Base-by-base conservation (phyloP, 2,888 invertebrate genomes). In the Protodeltote pygarga region DNA sequence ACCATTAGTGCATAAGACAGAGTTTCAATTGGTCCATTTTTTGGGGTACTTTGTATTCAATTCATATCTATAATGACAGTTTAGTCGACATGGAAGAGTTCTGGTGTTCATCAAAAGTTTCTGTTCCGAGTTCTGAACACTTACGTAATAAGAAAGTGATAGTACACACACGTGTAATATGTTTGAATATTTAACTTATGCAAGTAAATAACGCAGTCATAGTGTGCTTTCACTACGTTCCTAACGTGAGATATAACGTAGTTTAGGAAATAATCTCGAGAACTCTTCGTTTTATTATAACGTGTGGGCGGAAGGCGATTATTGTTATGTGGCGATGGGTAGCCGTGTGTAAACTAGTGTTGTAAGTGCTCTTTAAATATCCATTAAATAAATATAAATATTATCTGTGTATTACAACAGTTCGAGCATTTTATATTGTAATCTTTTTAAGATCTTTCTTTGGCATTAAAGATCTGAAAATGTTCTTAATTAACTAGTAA, bases 71-170 rank as follows among this genome's bases (percentile, higher is more conserved):
- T n/a, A n/a, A n/a, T n/a, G n/a, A n/a, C n/a, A n/a, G n/a, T 11
- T 20, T 25, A 13, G 31, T n/a, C 15, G 38, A 34, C 17, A 45
- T 2, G 31, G 8, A 33, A 52, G 5, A 20, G 20, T 23, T 37
- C 34, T 1, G 21, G 34, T 13, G 2, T 28, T 37, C 21, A 29
- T 33, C 20, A 44, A 49, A 10, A 9, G 35, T 45, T 32, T 45
- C 19, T 13, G 48, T 57, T 65, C 49, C 41, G 53, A 40, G 48
- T 41, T 55, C 28, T 54, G 54, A 49, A 40, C 51, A 67, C 50
- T 85, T 81, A 76, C 60, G 65, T 77, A 84, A 86, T 54, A 79
- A 71, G 82, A 86, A 86, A 86, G 85, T 78, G 77, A 78, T 81
- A 77, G 71, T 67, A 54, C 58, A 51, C 46, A 25, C 50, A 70